Evolutionary conservation across 2,113 vertebrate genomes (phyloP), one percentile per base, ranked within the genome.

Genomic region (Eublepharis macularius): DNA sequence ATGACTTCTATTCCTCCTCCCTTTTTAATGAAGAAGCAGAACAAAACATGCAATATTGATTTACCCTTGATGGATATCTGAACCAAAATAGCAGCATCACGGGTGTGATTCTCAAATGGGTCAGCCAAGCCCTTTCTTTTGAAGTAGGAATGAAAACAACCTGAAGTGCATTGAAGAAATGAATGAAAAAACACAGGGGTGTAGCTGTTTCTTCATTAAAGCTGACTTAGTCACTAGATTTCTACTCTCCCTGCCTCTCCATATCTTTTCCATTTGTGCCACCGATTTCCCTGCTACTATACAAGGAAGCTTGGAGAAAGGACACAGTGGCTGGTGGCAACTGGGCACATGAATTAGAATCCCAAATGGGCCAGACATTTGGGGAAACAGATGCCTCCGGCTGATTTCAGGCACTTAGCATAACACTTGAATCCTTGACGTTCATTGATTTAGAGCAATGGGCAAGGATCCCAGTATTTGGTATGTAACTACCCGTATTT

Each of bases 1-100:
- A 39, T 16, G 11, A 34, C 13, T 11, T 5, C 12, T 2, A 24
- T 32, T 80, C 51, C 80, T 9, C 68, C 82, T 85, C 66, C 66
- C 32, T 60, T 70, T 79, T 72, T 85, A 85, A 85, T 85, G n/a
- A 85, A 79, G 29, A 43, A 29, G 17, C 51, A 5, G 75, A 29
- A 26, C 10, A 72, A 57, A 57, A 34, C 39, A 47, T 17, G 9
- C 49, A 12, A 68, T 14, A 29, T 47, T 57, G 49, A 29, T n/a
- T 3, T 43, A 2, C 39, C 19, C 83, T 70, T 57, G 39, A 72
- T 85, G 43, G 57, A 34, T 34, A 85, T 78, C 65, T 57, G n/a
- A 49, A 4, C 36, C 83, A 4, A 17, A 54, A 32, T 32, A 4
- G 32, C 13, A n/a, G 36, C 10, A 11, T 68, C 32, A 1, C 39